Conservation (phyloP, 2,113 vertebrate species). For the Callionymus lyra region DNA sequence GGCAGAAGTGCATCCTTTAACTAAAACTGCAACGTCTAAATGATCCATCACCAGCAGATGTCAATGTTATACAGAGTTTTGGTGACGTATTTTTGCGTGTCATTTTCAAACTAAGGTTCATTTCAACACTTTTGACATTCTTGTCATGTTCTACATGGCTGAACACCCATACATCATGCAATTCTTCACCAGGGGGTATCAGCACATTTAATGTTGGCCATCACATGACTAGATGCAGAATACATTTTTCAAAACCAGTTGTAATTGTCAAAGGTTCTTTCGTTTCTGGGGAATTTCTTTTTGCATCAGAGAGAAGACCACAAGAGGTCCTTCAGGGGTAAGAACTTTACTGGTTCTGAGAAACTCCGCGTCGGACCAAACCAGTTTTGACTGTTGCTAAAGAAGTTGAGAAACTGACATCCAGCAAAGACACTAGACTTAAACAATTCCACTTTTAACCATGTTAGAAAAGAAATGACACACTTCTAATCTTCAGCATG, state of each 20-base stretch:
- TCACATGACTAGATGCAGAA: conserved; percentile 19
- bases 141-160: conserved; percentile 43
- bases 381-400: conserved; percentile 46
- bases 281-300: not conserved
- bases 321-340: conserved; percentile 15
- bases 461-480: no score
- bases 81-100: conserved; percentile 5
- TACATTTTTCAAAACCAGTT: no score
- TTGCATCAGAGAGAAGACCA: conserved; percentile 5
- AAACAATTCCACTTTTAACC: conserved; percentile 74
- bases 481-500: no score
- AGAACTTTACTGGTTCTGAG: conserved; percentile 1
- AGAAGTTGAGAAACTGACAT: conserved; percentile 42
- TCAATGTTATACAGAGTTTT: conserved; percentile 34
- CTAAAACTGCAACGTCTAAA: no score
- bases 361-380: conserved; percentile 54
- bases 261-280: not conserved
- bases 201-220: conserved; percentile 17
- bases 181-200: conserved; percentile 37
- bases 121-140: no score
- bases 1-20: no score
- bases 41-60: conserved; percentile 42
- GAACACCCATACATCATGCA: conserved; percentile 46
- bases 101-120: no score
- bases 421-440: conserved; percentile 64